Evolutionary conservation across 1,140 invertebrate species (phyloP), one percentile per base, ranked within the genome.

Genomic region (Achatina immaculata): DNA sequence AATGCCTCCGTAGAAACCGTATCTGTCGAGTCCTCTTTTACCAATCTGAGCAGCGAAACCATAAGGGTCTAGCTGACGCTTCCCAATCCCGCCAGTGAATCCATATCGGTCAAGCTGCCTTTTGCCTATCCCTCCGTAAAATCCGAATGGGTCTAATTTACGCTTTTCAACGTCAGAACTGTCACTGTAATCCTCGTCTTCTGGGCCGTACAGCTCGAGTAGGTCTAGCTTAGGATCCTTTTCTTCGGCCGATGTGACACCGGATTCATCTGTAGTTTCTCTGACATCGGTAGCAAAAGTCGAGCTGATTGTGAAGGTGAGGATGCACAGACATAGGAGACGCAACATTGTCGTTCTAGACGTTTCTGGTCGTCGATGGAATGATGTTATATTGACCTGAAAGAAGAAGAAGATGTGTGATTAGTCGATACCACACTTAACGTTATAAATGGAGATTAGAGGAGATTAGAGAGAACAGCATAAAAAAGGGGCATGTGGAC

Each of bases 121-220:
- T 58, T 75, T 75, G 16, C 72, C 72, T 7, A 75, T 51, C 2
- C 72, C 72, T 31, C 42, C 45, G 55, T 28, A 36, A 51, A 75
- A 75, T 45, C 45, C 72, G 38, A 34, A 75, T 16, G 31, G 42
- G 31, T 75, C 72, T 7, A 75, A 9, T n/a, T 36, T 38, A 6
- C 72, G 72, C 55, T 75, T 75, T 1, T 58, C 72, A 7, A 72
- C 11, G 16, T 28, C 69, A 16, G n/a, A 36, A 14, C 3, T 36
- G 34, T 66, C 36, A 31, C 16, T 21, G 24, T 55, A 7, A 19
- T 55, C 48, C 21, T 24, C 48, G 21, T 55, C 48, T 21, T 55
- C 48, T 55, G 4, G 48, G 21, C 21, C 7, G 21, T 21, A 3
- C 16, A 9, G 24, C 24, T 3, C 4, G 7, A 55, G 48, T 1